Conservation (phyloP, 2,113 vertebrate genomes). For the Phocoena sinus region DNA sequence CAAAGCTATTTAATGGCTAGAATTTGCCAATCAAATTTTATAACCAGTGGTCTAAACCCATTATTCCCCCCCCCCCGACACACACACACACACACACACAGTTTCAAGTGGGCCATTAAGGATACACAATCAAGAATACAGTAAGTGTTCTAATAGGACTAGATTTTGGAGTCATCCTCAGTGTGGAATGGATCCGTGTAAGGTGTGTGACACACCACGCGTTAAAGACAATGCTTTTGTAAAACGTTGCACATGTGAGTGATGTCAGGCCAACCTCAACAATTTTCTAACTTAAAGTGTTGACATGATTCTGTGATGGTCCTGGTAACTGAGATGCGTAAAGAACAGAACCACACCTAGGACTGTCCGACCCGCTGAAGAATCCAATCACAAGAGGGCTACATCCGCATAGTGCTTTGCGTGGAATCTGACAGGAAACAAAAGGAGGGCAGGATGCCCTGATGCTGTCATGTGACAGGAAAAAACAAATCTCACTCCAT, state of each 20-base stretch:
- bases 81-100: background rate
- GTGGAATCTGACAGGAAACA: rapidly evolving
- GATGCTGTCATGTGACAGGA: background rate
- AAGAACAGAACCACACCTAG: background rate
- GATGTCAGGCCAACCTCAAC: background rate
- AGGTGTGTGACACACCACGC: rapidly evolving
- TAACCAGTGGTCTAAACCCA: background rate
- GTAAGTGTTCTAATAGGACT: background rate
- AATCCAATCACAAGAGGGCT: too few species aligned
- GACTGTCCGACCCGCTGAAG: rapidly evolving
- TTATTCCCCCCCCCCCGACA: too few species aligned
- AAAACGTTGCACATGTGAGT: background rate
- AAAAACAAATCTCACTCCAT: background rate
- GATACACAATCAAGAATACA: background rate
- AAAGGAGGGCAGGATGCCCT: too few species aligned
- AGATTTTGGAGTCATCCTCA: background rate
- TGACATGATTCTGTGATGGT: background rate
- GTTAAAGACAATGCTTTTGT: background rate
- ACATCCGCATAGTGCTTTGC: rapidly evolving
- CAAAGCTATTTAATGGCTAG: background rate
- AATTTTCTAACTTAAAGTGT: background rate
- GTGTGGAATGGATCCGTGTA: rapidly evolving
- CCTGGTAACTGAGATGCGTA: background rate
- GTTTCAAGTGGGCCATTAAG: background rate
- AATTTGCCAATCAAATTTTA: background rate